phyloP scores from a whole-genome alignment of 37 sponge, comb jelly and placozoan genomes.

The Oopsacas minuta region DNA sequence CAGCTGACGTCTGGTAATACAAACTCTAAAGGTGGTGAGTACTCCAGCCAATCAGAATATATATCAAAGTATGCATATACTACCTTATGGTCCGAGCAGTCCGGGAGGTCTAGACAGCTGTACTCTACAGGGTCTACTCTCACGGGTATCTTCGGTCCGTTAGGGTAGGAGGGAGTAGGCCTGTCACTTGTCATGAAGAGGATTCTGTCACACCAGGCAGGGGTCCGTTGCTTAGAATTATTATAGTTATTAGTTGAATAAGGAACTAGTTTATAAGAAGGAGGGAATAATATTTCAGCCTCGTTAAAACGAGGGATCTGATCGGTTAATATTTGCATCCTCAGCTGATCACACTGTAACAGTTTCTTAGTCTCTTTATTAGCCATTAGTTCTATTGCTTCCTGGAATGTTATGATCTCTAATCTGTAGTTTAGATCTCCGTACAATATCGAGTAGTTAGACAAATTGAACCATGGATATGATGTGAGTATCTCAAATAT shows the following conservation, averaged over 20 bases:
- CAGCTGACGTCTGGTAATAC: neutral
- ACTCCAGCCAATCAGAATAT: conserved; percentile 10
- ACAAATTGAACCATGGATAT: neutral
- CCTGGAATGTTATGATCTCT: conserved; percentile 35
- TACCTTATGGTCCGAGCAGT: neutral
- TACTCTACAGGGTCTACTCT: neutral
- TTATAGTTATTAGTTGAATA: neutral
- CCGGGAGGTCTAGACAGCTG: neutral
- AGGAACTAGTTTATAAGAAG: neutral
- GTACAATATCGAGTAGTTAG: neutral
- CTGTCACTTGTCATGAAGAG: neutral
- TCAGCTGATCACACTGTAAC: conserved; percentile 39
- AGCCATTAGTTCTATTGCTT: conserved; percentile 23
- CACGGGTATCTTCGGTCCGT: neutral
- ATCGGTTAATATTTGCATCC: neutral
- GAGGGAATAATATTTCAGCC: neutral
- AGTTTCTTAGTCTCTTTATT: conserved; percentile 20
- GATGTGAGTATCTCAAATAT: neutral
- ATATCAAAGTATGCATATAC: neutral
- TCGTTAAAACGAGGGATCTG: neutral
- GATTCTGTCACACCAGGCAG: conserved; percentile 1
- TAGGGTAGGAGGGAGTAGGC: neutral
- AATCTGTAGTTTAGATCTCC: conserved; percentile 24
- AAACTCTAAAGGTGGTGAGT: neutral
- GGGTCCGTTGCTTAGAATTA: neutral